Evolutionary conservation across 2,797 vertebrate species (phyloP), one percentile per base, ranked within the genome.

Genomic region (Acanthopagrus latus): DNA sequence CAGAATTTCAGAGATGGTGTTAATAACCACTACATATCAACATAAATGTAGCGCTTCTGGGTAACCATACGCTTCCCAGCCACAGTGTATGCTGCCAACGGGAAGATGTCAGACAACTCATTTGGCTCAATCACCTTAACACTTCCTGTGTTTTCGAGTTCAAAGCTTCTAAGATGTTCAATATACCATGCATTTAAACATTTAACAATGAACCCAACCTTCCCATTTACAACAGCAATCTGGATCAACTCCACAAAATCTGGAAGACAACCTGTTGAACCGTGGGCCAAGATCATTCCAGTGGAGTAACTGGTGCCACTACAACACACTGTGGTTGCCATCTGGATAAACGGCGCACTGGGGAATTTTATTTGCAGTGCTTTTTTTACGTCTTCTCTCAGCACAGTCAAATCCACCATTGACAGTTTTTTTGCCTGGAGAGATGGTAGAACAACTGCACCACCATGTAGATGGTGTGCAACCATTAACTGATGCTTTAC

Each of bases 261-360:
- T 29, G 27, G 27, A 3, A 29, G 27, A 73, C 38, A 41, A 69
- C 66, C 71, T 21, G 60, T 75, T 20, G 81, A 86, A n/a, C 74
- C 54, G 60, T 84, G 25, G 47, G 74, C 63, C 68, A 81, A 65
- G 12, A 81, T 73, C 75, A 84, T 84, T 58, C 78, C 70, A 68
- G 58, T 48, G 13, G 48, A 25, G 51, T 71, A 78, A 41, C 20
- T 85, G 3, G 66, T 85, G 8, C 71, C 75, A 78, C 56, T 44
- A 25, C 9, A 82, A 41, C 27, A 75, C 60, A 75, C 38, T 21
- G 43, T 72, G 7, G 6, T 72, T 48, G 71, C 60, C 46, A 85
- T 59, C 10, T 85, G 70, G 43, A 81, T 65, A 75, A 10, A 54
- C 1, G 27, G 56, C 50, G 4, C 33, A 8, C 33, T 9, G 8